Percentiles rank a stretch among this genome's conserved stretches.
Conservation (phyloP, 2,113 vertebrate genomes). For the Apeltes quadracus region DNA sequence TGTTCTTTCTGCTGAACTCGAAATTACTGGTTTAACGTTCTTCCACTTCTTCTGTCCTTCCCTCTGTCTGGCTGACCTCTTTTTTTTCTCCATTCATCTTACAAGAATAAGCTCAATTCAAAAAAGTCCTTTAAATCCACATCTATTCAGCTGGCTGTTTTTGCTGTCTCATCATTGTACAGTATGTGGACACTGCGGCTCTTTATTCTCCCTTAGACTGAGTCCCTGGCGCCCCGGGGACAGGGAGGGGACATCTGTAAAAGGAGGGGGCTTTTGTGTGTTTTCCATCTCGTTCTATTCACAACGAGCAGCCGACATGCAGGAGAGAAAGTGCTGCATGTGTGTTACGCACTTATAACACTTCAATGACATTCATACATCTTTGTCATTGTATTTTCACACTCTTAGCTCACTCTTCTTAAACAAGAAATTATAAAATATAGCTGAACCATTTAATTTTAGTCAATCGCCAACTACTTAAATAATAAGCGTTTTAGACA, state of each 20-base stretch:
- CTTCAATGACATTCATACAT: background rate
- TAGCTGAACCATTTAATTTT: background rate
- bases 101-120: constrained; percentile 51
- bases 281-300: constrained; percentile 20
- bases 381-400: background rate
- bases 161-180: constrained; percentile 73
- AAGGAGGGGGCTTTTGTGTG: constrained; percentile 33
- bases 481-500: background rate
- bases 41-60: constrained; percentile 33
- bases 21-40: constrained; percentile 32
- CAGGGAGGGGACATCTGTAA: constrained; percentile 12
- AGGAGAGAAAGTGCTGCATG: constrained; percentile 6
- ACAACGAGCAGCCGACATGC: background rate
- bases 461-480: background rate
- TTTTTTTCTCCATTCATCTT: constrained; percentile 12
- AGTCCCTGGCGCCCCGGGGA: constrained; percentile 16
- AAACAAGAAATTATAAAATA: background rate
- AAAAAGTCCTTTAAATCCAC: constrained; percentile 62
- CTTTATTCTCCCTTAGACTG: constrained; percentile 50
- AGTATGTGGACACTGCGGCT: constrained; percentile 34
- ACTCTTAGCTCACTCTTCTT: background rate
- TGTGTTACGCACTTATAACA: background rate
- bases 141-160: constrained; percentile 63
- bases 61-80: constrained; percentile 32
- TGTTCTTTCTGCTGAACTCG: constrained; percentile 34